Evolutionary conservation across 2,113 vertebrate genomes (phyloP), one percentile per base, ranked within the genome.

Genomic region (Muntiacus reevesi): DNA sequence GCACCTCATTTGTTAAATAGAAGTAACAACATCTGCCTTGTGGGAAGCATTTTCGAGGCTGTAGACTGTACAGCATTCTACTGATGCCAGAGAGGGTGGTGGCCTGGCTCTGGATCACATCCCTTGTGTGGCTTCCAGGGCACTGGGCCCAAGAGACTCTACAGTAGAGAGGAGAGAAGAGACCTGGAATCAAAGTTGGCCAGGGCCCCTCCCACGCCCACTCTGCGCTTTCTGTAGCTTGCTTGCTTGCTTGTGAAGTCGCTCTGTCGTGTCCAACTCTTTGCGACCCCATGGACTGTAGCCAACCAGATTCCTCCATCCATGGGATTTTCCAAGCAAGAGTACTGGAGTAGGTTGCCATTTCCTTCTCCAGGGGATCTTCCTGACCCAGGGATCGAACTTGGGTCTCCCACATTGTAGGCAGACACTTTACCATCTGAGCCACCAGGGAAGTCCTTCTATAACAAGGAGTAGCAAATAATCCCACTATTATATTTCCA

Each of bases 201-300:
- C 33, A 54, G 84, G 36, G 28, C 28, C 36, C 28, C 43, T 92
- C 23, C 6, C 19, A 57, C 27, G 8, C 40, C 47, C 8, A 0
- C 33, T 23, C 55, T 60, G 57, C 50, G 33, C 43, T 27, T 62
- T 54, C 43, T 33, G 6, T 27, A 45, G 54, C 40, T 71, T 71
- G 62, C 62, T 67, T 64, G 33, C 33, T 67, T 67, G 64, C n/a
- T 36, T 71, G n/a, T 21, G 17, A 71, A 36, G 64, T 36, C 0
- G 0, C 19, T 11, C 17, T 71, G 10, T 21, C 4, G n/a, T 71
- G 64, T 71, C 64, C 0, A 0, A 36, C 64, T 71, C 17, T 71
- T 71, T 36, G 17, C 2, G 1, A 71, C 64, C 33, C 64, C n/a
- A 21, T 67, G n/a, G 17, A 21, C 64, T 67, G 64, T 67, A 36